Percentiles rank a stretch among this genome's conserved stretches.
Conservation (phyloP, 2,888 invertebrate genomes). For the Galeruca laticollis region DNA sequence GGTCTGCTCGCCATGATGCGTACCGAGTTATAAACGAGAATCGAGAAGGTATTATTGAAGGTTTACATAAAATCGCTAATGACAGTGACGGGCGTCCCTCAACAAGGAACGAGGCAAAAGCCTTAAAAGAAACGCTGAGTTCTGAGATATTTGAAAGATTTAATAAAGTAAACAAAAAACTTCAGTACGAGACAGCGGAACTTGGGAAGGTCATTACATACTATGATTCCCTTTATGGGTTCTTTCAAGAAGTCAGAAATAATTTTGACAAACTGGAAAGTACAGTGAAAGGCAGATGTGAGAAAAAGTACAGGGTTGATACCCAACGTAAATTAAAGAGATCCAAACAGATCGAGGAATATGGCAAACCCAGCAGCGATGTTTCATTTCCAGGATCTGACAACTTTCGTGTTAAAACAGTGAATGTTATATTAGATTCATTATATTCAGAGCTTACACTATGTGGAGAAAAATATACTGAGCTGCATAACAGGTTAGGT, state of each 20-base stretch:
- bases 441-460: neutral
- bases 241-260: neutral
- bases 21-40: neutral
- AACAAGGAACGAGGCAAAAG: neutral
- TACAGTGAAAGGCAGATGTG: neutral
- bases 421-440: neutral
- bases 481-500: constrained; percentile 2
- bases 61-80: neutral
- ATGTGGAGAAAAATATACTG: neutral
- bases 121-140: neutral
- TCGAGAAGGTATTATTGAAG: neutral
- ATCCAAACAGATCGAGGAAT: neutral
- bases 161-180: neutral
- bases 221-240: neutral
- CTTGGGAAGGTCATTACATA: neutral
- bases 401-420: neutral
- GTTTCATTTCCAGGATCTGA: neutral
- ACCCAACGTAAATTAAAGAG: neutral
- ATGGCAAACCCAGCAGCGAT: neutral
- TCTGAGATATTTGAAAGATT: neutral
- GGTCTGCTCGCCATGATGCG: neutral
- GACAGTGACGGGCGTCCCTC: neutral
- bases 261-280: neutral
- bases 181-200: neutral
- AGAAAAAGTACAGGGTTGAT: neutral